Conservation (phyloP, 1,140 invertebrate species). For the Drosophila carrolli region DNA sequence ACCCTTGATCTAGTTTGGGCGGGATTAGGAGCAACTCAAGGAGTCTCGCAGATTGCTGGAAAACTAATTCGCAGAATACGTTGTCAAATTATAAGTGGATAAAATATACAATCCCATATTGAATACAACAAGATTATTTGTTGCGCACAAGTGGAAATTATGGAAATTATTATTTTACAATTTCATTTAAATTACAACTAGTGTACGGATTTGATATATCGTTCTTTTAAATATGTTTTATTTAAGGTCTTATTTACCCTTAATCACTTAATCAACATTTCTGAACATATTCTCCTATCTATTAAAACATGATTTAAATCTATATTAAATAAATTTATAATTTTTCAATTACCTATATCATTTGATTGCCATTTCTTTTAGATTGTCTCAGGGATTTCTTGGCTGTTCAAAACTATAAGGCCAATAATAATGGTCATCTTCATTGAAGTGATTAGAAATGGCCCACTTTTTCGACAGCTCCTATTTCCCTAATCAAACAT, state of each 20-base stretch:
- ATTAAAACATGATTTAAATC: too few species aligned
- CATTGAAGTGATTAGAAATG: conserved; percentile 7
- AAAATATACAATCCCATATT: background rate
- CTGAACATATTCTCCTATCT: too few species aligned
- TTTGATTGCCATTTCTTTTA: background rate
- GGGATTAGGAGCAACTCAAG: conserved; percentile 41
- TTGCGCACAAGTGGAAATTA: background rate
- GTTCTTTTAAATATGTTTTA: too few species aligned
- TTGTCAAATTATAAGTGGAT: background rate
- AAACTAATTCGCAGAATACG: conserved; percentile 36
- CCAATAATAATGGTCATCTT: background rate
- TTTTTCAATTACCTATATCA: background rate
- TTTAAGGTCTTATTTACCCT: too few species aligned
- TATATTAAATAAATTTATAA: too few species aligned
- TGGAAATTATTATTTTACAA: too few species aligned
- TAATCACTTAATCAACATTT: too few species aligned
- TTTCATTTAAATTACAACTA: too few species aligned
- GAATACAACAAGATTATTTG: background rate
- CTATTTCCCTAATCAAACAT: background rate
- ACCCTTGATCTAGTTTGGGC: conserved; percentile 55
- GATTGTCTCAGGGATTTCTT: background rate
- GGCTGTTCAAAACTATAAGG: background rate
- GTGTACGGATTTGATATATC: too few species aligned
- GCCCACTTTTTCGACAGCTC: background rate
- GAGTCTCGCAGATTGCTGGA: conserved; percentile 9